Conservation (phyloP, 2,888 invertebrate species). For the Ophraella communa region DNA sequence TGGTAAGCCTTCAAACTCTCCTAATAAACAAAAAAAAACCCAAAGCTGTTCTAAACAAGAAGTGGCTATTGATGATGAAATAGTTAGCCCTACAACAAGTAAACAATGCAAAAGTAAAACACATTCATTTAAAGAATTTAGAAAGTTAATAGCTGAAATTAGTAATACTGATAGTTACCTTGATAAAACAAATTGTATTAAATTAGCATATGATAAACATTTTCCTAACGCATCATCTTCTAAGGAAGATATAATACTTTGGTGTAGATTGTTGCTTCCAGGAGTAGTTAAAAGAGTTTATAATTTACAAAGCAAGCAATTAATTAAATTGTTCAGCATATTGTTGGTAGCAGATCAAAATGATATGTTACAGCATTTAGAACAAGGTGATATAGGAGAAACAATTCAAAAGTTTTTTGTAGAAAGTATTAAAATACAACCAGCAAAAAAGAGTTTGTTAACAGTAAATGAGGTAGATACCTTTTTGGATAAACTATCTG, state of each 20-base stretch:
- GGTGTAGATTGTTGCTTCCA: constrained; percentile 85
- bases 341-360: constrained; percentile 76
- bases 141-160: constrained; percentile 78
- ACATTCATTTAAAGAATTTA: constrained; percentile 78
- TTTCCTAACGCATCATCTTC: too few species aligned
- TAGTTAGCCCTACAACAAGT: neutral
- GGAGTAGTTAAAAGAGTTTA: constrained; percentile 84
- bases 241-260: constrained; percentile 77
- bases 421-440: too few species aligned
- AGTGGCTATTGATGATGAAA: constrained; percentile 6
- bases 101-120: constrained; percentile 58
- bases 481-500: constrained; percentile 76
- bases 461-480: constrained; percentile 79
- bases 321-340: constrained; percentile 85
- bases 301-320: constrained; percentile 90
- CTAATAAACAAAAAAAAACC: constrained; percentile 42
- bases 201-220: constrained; percentile 70
- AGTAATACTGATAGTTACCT: constrained; percentile 79
- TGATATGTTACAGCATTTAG: constrained; percentile 85
- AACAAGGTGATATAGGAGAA: constrained; percentile 87
- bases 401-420: constrained; percentile 82
- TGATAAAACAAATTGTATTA: constrained; percentile 78
- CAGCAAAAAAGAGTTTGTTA: constrained; percentile 72
- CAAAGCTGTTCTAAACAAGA: constrained; percentile 7
- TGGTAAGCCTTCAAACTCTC: constrained; percentile 41